These are phyloP conservation scores for Taxidea taxus DNA, from an alignment of 2,113 vertebrate species.

Conservation along the genomic window DNA sequence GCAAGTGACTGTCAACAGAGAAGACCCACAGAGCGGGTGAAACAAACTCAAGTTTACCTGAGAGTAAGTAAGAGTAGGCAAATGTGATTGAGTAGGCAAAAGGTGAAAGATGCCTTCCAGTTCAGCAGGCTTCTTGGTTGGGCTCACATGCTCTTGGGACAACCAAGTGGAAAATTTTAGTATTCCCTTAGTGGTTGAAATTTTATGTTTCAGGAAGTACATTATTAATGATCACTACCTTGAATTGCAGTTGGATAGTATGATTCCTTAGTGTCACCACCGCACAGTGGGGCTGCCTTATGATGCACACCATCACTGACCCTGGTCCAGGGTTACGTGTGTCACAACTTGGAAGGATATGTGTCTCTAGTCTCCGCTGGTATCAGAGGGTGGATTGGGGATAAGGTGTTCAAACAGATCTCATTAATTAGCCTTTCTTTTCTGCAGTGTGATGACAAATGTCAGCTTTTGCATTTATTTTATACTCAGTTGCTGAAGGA, in stretches of 20 bases:
- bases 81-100: background rate
- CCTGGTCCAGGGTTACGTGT: background rate
- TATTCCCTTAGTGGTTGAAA: background rate
- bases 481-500: background rate
- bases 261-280: background rate
- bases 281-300: accelerated
- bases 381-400: background rate
- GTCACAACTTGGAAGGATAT: background rate
- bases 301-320: background rate
- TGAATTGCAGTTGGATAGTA: background rate
- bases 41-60: background rate
- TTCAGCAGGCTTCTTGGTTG: background rate
- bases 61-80: too few species aligned
- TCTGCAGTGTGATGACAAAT: background rate
- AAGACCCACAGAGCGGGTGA: background rate
- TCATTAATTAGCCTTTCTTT: conserved; percentile 14
- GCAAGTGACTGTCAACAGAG: background rate
- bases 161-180: background rate
- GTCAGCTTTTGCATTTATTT: conserved; percentile 10
- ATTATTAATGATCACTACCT: background rate
- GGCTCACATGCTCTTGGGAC: background rate
- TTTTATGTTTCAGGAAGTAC: background rate
- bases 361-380: background rate
- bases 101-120: background rate
- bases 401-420: background rate